These are phyloP conservation scores for Isichthys henryi DNA, from an alignment of 2,113 vertebrate genomes.

Conservation along the genomic window DNA sequence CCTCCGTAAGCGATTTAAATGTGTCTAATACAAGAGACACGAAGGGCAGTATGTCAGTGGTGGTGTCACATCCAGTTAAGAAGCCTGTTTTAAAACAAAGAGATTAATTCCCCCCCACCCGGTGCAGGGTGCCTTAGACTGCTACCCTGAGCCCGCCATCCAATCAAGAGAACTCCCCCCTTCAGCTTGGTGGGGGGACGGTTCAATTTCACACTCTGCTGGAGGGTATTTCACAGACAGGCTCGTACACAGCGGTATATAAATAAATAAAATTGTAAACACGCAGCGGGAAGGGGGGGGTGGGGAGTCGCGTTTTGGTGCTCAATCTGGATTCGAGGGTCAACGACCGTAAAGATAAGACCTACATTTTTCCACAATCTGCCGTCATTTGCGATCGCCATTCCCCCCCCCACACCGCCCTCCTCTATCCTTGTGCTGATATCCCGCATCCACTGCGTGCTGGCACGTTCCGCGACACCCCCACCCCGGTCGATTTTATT, in stretches of 20 bases:
- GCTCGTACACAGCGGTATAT: slow-evolving; percentile 32
- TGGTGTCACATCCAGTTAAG: background rate
- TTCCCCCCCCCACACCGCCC: background rate
- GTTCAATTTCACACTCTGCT: slow-evolving; percentile 58
- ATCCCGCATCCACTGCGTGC: background rate
- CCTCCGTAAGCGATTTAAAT: background rate
- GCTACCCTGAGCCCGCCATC: background rate
- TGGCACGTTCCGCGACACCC: background rate
- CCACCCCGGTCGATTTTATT: background rate
- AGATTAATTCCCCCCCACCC: background rate
- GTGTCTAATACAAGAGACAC: background rate
- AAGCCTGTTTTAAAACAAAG: slow-evolving; percentile 6
- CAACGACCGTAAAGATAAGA: background rate
- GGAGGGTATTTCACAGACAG: slow-evolving; percentile 35
- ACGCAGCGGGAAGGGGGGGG: background rate
- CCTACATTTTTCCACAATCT: background rate
- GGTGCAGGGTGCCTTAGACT: background rate
- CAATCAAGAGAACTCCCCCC: slow-evolving; percentile 25
- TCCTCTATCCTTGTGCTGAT: background rate
- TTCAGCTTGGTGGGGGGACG: slow-evolving; percentile 33
- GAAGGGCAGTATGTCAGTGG: background rate
- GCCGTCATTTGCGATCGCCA: background rate
- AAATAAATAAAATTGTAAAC: slow-evolving; percentile 20
- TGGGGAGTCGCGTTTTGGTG: background rate
- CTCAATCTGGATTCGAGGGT: background rate